Evolutionary conservation across 2,113 vertebrate genomes (phyloP).

Genomic region (Crotophaga sulcirostris): DNA sequence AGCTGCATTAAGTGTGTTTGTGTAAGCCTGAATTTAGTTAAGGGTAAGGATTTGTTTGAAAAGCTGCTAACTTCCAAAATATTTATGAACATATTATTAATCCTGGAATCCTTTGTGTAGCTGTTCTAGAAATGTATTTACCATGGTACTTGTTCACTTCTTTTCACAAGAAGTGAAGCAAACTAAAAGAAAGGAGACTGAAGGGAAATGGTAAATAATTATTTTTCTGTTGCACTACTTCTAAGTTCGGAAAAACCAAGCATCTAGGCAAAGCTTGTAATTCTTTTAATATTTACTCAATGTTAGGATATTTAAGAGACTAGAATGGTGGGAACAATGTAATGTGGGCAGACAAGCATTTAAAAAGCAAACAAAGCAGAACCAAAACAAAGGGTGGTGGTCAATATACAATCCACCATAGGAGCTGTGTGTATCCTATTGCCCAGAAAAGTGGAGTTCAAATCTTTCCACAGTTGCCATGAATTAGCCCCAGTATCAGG

Average conservation of each 20-base stretch:
- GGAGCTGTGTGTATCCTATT: neutral
- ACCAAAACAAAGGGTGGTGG: neutral
- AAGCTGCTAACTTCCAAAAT: neutral
- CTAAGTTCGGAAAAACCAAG: neutral
- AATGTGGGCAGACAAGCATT: neutral
- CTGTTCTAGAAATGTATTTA: neutral
- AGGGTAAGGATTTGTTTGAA: neutral
- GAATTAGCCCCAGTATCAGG: neutral
- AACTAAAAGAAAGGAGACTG: neutral
- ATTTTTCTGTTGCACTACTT: neutral
- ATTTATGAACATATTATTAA: neutral
- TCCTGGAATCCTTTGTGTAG: neutral
- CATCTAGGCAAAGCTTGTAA: neutral
- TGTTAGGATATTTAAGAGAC: neutral
- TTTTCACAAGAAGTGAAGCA: neutral
- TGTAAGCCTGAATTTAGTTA: neutral
- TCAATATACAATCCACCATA: neutral
- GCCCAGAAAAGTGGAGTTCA: neutral
- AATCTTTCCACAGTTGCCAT: neutral
- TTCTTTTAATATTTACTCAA: neutral
- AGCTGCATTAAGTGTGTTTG: neutral
- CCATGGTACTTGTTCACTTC: neutral
- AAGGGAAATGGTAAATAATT: neutral
- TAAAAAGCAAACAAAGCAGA: neutral
- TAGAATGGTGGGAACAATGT: neutral